These are phyloP conservation scores for Rhinoptilus africanus DNA, from an alignment of 2,113 vertebrate species.

Conservation along the genomic window DNA sequence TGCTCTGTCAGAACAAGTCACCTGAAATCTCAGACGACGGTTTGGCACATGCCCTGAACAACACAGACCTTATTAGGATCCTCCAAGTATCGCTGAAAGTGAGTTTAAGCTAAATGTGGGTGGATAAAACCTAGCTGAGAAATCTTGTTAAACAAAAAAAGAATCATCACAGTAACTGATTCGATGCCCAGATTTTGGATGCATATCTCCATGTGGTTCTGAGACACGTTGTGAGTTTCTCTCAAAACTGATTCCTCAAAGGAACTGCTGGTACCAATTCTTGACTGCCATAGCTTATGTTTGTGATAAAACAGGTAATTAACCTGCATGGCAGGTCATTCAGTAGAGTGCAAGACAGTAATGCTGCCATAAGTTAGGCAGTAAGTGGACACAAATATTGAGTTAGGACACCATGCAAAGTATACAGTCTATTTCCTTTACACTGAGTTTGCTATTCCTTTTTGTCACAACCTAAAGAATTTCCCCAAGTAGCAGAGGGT, in stretches of 20 bases:
- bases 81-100: neutral
- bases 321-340: neutral
- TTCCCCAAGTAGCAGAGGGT: neutral
- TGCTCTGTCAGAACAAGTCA: neutral
- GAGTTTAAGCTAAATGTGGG: neutral
- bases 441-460: neutral
- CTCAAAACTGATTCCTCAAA: neutral
- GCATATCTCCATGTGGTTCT: neutral
- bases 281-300: neutral
- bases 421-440: neutral
- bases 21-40: neutral
- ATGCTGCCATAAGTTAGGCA: neutral
- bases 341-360: neutral
- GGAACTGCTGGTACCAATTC: neutral
- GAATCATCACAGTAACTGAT: neutral
- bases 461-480: neutral
- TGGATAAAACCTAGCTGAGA: neutral
- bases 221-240: neutral
- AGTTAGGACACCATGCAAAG: neutral
- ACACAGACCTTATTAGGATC: neutral
- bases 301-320: neutral
- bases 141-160: neutral
- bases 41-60: neutral
- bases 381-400: neutral
- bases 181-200: neutral